phyloP scores from a whole-genome alignment of 2,113 vertebrate species.

The Syrmaticus mikado region DNA sequence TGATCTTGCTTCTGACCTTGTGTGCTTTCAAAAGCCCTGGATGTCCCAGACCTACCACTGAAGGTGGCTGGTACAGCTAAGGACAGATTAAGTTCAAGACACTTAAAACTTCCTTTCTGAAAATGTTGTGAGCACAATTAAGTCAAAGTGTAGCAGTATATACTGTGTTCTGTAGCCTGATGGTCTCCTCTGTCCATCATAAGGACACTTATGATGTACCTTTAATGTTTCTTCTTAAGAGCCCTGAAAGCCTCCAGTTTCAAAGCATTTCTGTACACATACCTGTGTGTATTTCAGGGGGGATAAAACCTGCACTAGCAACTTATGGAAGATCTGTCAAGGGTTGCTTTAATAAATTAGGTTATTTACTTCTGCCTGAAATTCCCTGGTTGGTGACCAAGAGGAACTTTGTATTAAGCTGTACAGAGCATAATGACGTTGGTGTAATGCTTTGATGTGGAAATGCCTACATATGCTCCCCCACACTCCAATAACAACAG shows the following conservation, averaged over 20 bases:
- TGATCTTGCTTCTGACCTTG: neutral
- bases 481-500: neutral
- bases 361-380: slow-evolving; percentile 62
- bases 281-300: slow-evolving; percentile 5
- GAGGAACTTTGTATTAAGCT: slow-evolving; percentile 45
- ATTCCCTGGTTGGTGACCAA: slow-evolving; percentile 52
- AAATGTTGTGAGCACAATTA: neutral
- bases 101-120: neutral
- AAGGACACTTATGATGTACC: neutral
- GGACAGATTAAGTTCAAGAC: neutral
- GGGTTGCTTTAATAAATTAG: slow-evolving; percentile 37
- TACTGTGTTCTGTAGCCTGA: neutral
- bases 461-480: slow-evolving; percentile 16
- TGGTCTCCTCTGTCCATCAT: neutral
- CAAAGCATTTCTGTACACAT: slow-evolving; percentile 17
- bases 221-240: neutral
- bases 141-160: neutral
- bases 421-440: slow-evolving; percentile 43
- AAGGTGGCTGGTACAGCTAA: rapidly evolving
- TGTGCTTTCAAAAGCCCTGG: neutral
- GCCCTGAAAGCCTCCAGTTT: neutral
- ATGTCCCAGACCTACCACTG: neutral
- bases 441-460: slow-evolving; percentile 56
- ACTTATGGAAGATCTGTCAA: slow-evolving; percentile 43
- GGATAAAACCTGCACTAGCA: slow-evolving; percentile 14